Evolutionary conservation across 2,888 invertebrate genomes (phyloP).

Genomic region (Phaonia tiefii): DNA sequence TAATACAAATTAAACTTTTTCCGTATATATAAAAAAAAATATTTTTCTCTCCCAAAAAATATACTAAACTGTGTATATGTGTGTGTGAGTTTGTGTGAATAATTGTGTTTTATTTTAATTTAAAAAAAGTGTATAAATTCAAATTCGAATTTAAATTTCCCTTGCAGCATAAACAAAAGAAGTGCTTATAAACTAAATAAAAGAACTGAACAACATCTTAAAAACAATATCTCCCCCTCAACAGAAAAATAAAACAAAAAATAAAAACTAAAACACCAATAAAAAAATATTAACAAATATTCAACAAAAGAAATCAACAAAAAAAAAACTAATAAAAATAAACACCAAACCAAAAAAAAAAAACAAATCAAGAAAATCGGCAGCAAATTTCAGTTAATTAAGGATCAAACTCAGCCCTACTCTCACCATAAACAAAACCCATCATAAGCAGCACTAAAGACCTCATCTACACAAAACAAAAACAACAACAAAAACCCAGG

Average conservation of each 20-base stretch:
- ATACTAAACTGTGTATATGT: too few relatives aligned
- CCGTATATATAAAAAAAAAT: too few relatives aligned
- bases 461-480: conserved; percentile 43
- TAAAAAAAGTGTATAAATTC: conserved; percentile 18
- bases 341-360: conserved; percentile 36
- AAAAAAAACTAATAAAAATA: conserved; percentile 39
- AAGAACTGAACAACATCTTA: conserved; percentile 46
- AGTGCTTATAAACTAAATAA: conserved; percentile 47
- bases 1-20: too few relatives aligned
- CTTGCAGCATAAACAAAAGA: conserved; percentile 42
- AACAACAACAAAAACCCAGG: conserved; percentile 58
- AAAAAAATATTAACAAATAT: conserved; percentile 19
- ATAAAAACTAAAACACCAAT: conserved; percentile 18
- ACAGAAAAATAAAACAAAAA: conserved; percentile 17
- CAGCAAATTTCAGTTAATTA: not conserved
- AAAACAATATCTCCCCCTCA: conserved; percentile 20
- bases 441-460: conserved; percentile 8
- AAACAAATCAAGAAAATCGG: conserved; percentile 31
- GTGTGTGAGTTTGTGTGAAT: not conserved
- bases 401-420: not conserved
- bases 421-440: not conserved
- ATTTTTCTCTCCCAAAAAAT: too few relatives aligned
- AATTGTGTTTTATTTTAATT: conserved; percentile 21
- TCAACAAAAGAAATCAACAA: conserved; percentile 4
- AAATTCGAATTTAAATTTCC: too few relatives aligned